A percentile compares a stretch with the other conserved stretches of the same genome.
Conservation (phyloP, 2,797 vertebrate genomes). For the Cygnus olor region DNA sequence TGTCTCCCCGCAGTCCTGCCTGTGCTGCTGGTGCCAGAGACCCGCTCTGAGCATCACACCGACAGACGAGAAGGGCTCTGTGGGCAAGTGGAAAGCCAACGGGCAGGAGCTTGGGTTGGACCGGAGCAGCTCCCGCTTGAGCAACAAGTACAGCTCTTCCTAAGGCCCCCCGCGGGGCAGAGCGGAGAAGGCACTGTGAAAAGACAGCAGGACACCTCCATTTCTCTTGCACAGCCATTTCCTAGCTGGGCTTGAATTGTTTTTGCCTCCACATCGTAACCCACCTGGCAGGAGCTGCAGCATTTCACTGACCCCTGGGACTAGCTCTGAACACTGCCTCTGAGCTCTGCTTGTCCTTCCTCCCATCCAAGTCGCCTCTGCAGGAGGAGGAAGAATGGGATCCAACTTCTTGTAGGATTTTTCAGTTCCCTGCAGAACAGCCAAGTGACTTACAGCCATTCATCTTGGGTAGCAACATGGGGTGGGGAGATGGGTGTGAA, state of each 20-base stretch:
- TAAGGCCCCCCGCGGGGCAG: neutral
- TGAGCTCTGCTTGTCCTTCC: neutral
- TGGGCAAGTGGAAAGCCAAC: conserved; percentile 86
- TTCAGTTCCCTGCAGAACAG: conserved; percentile 9
- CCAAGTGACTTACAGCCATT: neutral
- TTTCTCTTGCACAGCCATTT: neutral
- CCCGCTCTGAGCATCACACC: conserved; percentile 76
- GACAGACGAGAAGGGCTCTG: conserved; percentile 82
- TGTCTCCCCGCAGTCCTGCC: conserved; percentile 81
- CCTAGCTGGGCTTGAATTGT: neutral
- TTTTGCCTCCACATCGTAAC: neutral
- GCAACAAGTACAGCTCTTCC: conserved; percentile 90
- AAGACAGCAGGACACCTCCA: neutral
- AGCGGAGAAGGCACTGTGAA: neutral
- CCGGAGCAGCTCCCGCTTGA: conserved; percentile 87
- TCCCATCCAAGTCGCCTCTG: neutral
- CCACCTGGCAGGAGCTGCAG: neutral
- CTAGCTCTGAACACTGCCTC: neutral
- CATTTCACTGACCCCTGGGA: neutral
- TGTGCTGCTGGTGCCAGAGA: conserved; percentile 90
- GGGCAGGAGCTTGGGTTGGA: conserved; percentile 87
- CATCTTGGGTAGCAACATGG: rapidly evolving
- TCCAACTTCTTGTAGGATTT: neutral
- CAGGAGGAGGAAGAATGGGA: neutral
- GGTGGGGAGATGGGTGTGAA: neutral